A percentile compares a stretch with the other conserved stretches of the same genome.
Evolutionary conservation across 2,797 vertebrate genomes (phyloP).

Genomic region (Otolemur crassicaudatus): DNA sequence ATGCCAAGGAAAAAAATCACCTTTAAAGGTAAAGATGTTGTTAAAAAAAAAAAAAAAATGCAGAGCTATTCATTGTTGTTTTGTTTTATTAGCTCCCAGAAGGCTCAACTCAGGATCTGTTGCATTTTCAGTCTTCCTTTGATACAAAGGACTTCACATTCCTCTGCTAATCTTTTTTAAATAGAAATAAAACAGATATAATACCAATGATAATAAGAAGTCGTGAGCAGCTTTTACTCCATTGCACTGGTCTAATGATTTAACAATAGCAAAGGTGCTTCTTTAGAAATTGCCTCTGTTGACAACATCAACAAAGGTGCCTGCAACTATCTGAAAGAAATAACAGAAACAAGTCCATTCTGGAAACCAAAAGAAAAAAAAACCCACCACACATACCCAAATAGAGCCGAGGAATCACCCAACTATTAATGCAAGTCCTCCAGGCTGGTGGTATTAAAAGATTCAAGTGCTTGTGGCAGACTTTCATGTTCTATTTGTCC

Average conservation of each 20-base stretch:
- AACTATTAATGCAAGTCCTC: background rate
- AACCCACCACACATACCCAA: background rate
- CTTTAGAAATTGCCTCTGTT: conserved; percentile 16
- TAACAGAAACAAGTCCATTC: conserved; percentile 18
- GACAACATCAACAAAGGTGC: conserved; percentile 5
- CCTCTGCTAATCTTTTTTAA: background rate
- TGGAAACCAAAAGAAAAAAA: background rate
- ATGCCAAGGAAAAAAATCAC: conserved; percentile 9
- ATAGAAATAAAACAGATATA: background rate
- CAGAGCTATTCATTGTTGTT: background rate
- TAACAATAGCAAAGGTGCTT: conserved; percentile 13
- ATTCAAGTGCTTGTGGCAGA: background rate
- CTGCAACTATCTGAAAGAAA: conserved; percentile 32
- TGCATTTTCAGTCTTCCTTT: conserved; percentile 18
- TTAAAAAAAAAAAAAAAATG: background rate
- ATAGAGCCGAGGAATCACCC: background rate
- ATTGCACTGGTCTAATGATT: background rate
- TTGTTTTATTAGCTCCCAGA: background rate
- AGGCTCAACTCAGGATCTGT: background rate
- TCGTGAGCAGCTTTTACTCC: background rate
- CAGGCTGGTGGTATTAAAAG: background rate
- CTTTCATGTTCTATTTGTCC: background rate
- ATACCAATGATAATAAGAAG: background rate
- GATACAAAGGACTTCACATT: background rate
- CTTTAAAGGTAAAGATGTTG: background rate